Base-by-base conservation (phyloP, 2,888 invertebrate genomes). In the Pharmacophagus antenor region DNA sequence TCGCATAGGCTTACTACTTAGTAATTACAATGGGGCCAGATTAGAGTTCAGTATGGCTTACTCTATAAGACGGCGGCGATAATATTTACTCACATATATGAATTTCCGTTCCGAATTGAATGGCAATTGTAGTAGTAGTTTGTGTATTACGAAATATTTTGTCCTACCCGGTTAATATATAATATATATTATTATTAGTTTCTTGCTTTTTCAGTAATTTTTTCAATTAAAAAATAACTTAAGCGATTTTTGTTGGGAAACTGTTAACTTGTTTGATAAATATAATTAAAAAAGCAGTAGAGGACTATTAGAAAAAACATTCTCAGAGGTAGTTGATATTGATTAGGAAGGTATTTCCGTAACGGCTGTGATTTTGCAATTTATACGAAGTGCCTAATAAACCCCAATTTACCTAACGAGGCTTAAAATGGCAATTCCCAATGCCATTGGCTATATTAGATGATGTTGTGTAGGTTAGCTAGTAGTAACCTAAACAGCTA, bases 381-480 rank as follows among this genome's bases (percentile, higher is more conserved):
- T 46, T 46, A 41, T 51, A 31, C 20, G 25, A 12, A 23, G 37
- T 46, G 21, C 20, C 37, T 23, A 47, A 12, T 58, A 37, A 58
- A 47, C 47, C 37, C 31, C 17, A 51, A 52, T 47, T 52, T 41
- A 41, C n/a, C 47, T 58, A 58, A 58, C 58, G 41, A 58, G 23
- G 46, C 52, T 31, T 58, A 23, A 47, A 58, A 58, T 41, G 58
- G 47, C 52, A 52, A 31, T 20, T 47, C 47, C 31, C 51, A 37
- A 47, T 37, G 31, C 46, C n/a, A 52, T 52, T 52, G 47, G 37
- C n/a, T 55, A 47, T 22, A 37, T 58, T 47, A 58, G 17, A 25
- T 44, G 44, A 21, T 20, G 47, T 18, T 37, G 51, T 58, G 23
- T 52, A 44, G 47, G 31, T 52, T 22, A 58, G n/a, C 22, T 27